phyloP scores from a whole-genome alignment of 2,797 vertebrate species.

The Emys orbicularis region DNA sequence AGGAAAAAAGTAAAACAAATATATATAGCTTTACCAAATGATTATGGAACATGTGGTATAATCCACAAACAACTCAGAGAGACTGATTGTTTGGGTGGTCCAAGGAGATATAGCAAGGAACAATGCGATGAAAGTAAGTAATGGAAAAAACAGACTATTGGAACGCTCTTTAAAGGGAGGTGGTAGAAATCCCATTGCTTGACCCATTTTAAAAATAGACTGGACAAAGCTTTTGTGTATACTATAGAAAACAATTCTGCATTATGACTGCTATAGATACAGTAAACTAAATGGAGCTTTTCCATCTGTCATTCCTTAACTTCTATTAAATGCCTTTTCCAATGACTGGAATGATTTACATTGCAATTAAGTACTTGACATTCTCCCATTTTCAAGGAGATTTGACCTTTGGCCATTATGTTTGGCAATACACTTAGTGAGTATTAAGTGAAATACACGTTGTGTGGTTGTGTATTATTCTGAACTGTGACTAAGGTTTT shows the following conservation, averaged over 20 bases:
- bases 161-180: not conserved
- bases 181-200: not conserved
- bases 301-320: rapidly evolving
- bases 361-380: rapidly evolving
- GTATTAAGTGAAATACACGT: rapidly evolving
- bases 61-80: not conserved
- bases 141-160: not conserved
- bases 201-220: rapidly evolving
- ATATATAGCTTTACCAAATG: not conserved
- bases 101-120: not conserved
- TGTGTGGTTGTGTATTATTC: rapidly evolving
- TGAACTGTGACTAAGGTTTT: not conserved
- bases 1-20: not conserved
- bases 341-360: rapidly evolving
- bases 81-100: not conserved
- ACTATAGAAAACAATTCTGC: rapidly evolving
- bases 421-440: not conserved
- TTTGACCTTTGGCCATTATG: rapidly evolving
- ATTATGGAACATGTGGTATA: not conserved
- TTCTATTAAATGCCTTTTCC: rapidly evolving
- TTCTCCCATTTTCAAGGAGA: rapidly evolving
- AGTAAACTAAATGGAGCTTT: not conserved
- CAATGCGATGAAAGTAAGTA: not conserved
- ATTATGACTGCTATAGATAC: rapidly evolving
- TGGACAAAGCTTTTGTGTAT: rapidly evolving